A percentile compares a stretch with the other conserved stretches of the same genome.
phyloP scores from a whole-genome alignment of 1,140 invertebrate genomes.

The Scaptomyza montana region DNA sequence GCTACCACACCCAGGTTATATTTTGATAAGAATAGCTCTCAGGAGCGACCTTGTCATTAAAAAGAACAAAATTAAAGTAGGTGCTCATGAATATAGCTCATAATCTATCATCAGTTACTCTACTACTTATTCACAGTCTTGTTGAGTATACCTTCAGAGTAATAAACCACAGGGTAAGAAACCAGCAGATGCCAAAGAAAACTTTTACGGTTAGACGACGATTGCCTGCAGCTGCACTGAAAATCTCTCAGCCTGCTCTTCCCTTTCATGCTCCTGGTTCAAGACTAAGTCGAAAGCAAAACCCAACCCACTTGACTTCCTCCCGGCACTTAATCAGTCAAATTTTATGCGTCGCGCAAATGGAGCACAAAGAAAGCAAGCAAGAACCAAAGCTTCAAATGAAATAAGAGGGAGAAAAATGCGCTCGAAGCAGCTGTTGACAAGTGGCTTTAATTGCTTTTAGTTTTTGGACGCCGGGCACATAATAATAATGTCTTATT shows the following conservation, averaged over 20 bases:
- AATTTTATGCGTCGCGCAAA: constrained; percentile 51
- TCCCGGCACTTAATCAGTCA: constrained; percentile 73
- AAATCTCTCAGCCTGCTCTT: neutral
- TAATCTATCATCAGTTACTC: neutral
- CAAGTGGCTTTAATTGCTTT: constrained; percentile 70
- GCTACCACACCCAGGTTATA: too few species aligned
- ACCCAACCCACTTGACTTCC: constrained; percentile 44
- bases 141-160: neutral
- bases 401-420: neutral
- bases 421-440: constrained; percentile 56
- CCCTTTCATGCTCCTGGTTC: neutral
- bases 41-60: too few species aligned
- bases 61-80: too few species aligned
- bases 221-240: constrained; percentile 71
- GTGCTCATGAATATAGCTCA: neutral
- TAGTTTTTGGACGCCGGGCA: constrained; percentile 43
- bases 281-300: constrained; percentile 5
- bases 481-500: constrained; percentile 54
- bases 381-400: neutral
- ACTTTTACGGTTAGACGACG: constrained; percentile 55
- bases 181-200: constrained; percentile 34
- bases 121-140: neutral
- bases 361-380: constrained; percentile 17
- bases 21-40: too few species aligned
- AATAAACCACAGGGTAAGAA: neutral